Conservation (phyloP, 2,113 vertebrate genomes). For the Apodemus sylvaticus region DNA sequence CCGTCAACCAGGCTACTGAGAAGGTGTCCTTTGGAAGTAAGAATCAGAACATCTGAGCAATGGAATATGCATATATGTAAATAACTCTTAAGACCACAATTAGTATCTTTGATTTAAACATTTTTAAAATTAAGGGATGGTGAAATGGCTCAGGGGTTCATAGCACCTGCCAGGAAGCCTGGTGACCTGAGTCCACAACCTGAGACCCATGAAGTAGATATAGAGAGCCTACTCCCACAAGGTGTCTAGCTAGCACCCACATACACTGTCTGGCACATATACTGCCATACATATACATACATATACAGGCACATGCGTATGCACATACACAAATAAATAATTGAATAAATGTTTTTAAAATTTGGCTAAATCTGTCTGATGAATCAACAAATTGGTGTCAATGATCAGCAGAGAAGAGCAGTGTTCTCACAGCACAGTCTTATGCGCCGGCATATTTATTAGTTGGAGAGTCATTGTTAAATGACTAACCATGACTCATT, state of each 20-base stretch:
- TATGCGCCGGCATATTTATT: not conserved
- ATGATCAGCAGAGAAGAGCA: not conserved
- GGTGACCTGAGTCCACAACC: not conserved
- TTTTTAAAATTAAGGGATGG: not conserved
- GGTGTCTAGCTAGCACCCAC: not conserved
- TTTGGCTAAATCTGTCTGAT: slow-evolving; percentile 26
- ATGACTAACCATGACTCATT: not conserved
- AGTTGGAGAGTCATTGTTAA: not conserved
- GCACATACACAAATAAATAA: not conserved
- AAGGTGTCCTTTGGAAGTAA: not conserved
- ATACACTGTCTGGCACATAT: not conserved
- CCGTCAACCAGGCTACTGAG: not conserved
- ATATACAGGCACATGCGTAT: not conserved
- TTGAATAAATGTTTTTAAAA: not conserved
- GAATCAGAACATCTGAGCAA: not conserved
- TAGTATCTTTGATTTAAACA: not conserved
- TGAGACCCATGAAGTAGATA: not conserved
- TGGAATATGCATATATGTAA: not conserved
- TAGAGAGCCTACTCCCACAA: not conserved
- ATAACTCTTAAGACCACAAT: slow-evolving; percentile 6
- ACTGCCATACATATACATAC: not conserved
- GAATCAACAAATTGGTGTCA: not conserved
- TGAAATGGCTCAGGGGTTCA: not conserved
- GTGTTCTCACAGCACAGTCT: not conserved
- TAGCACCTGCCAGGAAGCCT: not conserved